Conservation (phyloP, 2,888 invertebrate species). For the Pherbina coryleti region DNA sequence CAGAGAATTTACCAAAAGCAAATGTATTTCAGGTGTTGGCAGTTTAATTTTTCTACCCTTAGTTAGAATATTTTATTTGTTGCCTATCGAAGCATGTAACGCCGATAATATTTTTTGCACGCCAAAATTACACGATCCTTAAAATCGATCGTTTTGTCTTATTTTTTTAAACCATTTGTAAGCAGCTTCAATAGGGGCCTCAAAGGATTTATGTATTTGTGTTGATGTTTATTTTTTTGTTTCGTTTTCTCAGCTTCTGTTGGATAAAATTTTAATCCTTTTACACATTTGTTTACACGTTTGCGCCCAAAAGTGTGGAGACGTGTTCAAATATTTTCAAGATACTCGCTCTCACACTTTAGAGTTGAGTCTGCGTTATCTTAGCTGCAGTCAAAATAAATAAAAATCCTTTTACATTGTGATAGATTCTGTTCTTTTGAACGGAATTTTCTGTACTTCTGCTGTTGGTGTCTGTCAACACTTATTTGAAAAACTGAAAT, state of each 20-base stretch:
- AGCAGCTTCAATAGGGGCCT: neutral
- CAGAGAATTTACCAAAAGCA: neutral
- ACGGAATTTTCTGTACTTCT: neutral
- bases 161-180: neutral
- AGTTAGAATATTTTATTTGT: neutral
- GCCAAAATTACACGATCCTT: neutral
- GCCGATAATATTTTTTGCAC: neutral
- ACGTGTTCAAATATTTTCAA: slow-evolving; percentile 5
- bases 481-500: slow-evolving; percentile 17
- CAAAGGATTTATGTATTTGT: neutral
- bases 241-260: neutral
- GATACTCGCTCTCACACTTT: neutral
- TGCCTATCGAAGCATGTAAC: neutral
- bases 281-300: slow-evolving; percentile 1
- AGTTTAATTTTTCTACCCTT: neutral
- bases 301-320: slow-evolving; percentile 16
- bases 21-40: neutral
- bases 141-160: neutral
- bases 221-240: neutral
- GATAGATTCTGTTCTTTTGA: neutral
- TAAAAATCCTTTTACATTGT: neutral
- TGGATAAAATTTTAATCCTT: slow-evolving; percentile 4
- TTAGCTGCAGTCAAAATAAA: slow-evolving; percentile 29
- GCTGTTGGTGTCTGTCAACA: neutral
- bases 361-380: neutral